Evolutionary conservation across 2,113 vertebrate species (phyloP).

Genomic region (Mastomys natalensis): DNA sequence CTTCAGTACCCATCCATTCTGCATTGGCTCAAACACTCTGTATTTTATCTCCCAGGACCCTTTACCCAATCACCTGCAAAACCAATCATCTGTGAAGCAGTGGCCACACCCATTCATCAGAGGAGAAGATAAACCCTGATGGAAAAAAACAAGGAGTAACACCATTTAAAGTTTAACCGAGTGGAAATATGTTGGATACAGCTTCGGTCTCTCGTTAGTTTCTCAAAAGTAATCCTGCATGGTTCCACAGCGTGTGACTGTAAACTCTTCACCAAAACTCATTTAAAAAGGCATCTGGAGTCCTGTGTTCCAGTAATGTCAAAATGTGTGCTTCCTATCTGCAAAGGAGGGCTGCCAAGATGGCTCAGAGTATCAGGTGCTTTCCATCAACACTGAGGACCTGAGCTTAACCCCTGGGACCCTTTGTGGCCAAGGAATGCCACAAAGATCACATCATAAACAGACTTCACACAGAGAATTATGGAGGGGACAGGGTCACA

Average conservation of each 20-base stretch:
- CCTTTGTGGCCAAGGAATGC: neutral
- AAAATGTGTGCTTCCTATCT: neutral
- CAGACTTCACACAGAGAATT: neutral
- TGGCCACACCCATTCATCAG: too few species aligned
- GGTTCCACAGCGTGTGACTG: rapidly evolving
- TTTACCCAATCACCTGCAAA: neutral
- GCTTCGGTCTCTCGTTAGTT: neutral
- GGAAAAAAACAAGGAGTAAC: too few species aligned
- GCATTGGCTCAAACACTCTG: rapidly evolving
- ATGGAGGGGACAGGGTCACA: neutral
- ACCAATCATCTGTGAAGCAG: neutral
- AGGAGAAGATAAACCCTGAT: neutral
- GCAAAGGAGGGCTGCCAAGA: too few species aligned
- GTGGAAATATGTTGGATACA: neutral
- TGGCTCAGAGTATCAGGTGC: too few species aligned
- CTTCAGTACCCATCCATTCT: neutral
- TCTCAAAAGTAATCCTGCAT: neutral
- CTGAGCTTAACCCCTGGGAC: neutral
- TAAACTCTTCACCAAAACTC: neutral
- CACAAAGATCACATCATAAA: neutral
- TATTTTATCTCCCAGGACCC: neutral
- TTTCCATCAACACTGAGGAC: neutral
- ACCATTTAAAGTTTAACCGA: neutral
- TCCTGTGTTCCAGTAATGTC: too few species aligned
- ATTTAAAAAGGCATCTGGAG: neutral